Base-by-base conservation (phyloP, 2,797 vertebrate genomes). In the Falco cherrug region DNA sequence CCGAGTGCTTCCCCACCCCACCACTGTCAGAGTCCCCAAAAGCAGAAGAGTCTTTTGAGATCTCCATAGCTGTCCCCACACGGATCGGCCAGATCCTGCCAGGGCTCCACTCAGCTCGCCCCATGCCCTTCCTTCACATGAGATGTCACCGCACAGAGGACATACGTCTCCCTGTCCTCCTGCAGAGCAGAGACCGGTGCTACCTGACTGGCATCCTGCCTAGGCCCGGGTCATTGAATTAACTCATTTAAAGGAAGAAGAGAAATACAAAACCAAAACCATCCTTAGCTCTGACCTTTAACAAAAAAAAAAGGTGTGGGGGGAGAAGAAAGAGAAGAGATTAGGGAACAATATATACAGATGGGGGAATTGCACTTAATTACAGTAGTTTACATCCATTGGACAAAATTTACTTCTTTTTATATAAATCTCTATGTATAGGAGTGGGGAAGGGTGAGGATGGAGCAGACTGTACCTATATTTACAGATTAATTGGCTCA, bases 311-410 rank as follows among this genome's bases (percentile, higher is more conserved):
- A 31, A 39, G 13, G 3, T 12, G 2, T 1, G 13, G 14, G 8
- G 45, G 18, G 45, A 17, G 7, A 18, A 83, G 74, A 87, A 92
- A 88, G 54, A 79, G 63, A 77, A 91, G 87, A 94, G 28, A 67
- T 73, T 94, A 11, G 67, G 71, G 88, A 94, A 39, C 96, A 94
- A 95, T 98, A 98, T 98, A 94, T 97, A 98, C 98, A 98, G 45
- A 95, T 61, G 41, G 90, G 91, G 85, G 87, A 95, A 98, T 98
- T 98, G 98, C 98, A 98, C 98, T 98, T 97, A 97, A 98, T 98
- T 98, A 98, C 97, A 98, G 94, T 91, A 94, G 94, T 98, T 98
- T 98, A 98, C 97, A 98, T 93, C 97, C 98, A 98, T 98, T 98
- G 95, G 96, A 98, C 95, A 97, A 96, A 89, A 98, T 98, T 98